phyloP scores from a whole-genome alignment of 64 coral and sea anemone genomes.

The Stichodactyla helianthus region DNA sequence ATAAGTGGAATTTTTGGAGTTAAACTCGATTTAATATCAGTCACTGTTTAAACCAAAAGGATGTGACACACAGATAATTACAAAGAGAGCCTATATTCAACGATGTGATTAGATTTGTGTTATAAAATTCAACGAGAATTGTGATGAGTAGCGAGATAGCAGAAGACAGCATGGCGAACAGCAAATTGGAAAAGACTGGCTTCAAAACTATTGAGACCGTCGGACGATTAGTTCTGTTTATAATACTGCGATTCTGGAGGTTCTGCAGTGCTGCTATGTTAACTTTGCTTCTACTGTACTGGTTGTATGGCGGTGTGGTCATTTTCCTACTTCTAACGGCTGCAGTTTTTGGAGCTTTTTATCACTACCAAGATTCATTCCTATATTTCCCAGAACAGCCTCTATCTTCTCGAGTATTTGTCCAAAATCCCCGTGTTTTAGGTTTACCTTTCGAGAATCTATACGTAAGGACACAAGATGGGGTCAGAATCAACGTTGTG shows the following conservation, averaged over 20 bases:
- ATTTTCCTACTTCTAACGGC: conserved; percentile 89
- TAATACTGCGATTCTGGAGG: conserved; percentile 86
- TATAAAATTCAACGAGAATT: background rate
- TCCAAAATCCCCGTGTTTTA: conserved; percentile 84
- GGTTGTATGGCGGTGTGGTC: conserved; percentile 94
- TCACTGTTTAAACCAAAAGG: background rate
- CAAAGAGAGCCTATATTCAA: background rate
- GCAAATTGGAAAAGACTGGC: conserved; percentile 77
- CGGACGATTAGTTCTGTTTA: conserved; percentile 77
- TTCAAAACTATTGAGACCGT: conserved; percentile 97
- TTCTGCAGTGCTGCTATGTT: conserved; percentile 88
- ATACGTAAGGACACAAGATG: conserved; percentile 89
- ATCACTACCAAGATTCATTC: conserved; percentile 95
- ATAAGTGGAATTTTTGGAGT: too few relatives aligned
- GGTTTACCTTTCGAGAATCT: conserved; percentile 93
- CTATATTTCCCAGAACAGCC: conserved; percentile 97
- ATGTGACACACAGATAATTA: background rate
- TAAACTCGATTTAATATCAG: background rate
- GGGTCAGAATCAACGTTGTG: conserved; percentile 80
- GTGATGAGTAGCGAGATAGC: background rate
- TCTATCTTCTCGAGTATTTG: conserved; percentile 83
- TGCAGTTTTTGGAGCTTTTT: conserved; percentile 85
- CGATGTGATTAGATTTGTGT: background rate
- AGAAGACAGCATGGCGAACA: conserved; percentile 58
- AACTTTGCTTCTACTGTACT: conserved; percentile 81